Percentiles rank a stretch among this genome's conserved stretches.
Conservation (phyloP, 2,888 invertebrate genomes). For the Lepeophtheirus nordmannii region DNA sequence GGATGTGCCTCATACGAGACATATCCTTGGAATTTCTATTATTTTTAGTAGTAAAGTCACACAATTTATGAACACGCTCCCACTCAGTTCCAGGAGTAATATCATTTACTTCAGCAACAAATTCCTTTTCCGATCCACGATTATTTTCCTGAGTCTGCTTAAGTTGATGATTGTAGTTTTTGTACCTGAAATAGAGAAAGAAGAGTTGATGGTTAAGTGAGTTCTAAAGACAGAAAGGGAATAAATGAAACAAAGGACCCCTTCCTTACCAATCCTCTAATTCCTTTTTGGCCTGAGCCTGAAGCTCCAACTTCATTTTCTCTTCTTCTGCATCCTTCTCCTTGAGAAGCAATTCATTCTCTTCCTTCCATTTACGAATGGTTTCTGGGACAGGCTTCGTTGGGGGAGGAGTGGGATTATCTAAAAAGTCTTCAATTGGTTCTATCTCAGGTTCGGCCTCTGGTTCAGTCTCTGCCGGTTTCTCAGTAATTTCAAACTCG, state of each 20-base stretch:
- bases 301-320: slow-evolving; percentile 76
- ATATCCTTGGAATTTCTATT: slow-evolving; percentile 76
- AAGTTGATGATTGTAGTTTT: slow-evolving; percentile 81
- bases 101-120: slow-evolving; percentile 58
- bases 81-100: slow-evolving; percentile 80
- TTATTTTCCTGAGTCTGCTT: slow-evolving; percentile 87
- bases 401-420: slow-evolving; percentile 23
- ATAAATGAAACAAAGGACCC: too few species aligned
- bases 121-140: slow-evolving; percentile 74
- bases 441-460: too few species aligned
- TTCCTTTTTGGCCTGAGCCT: slow-evolving; percentile 77
- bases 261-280: slow-evolving; percentile 51
- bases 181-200: slow-evolving; percentile 41
- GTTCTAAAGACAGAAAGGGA: too few species aligned
- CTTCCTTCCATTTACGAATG: slow-evolving; percentile 86
- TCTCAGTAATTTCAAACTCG: not conserved
- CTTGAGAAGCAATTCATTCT: slow-evolving; percentile 69
- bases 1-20: slow-evolving; percentile 81
- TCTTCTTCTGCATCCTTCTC: slow-evolving; percentile 70
- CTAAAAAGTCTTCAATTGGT: too few species aligned
- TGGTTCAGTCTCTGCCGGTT: too few species aligned
- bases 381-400: slow-evolving; percentile 63
- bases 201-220: too few species aligned
- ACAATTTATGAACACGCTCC: slow-evolving; percentile 85
- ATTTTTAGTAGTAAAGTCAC: slow-evolving; percentile 80